A percentile compares a stretch with the other conserved stretches of the same genome.
phyloP scores from a whole-genome alignment of 2,113 vertebrate genomes.

The Halcyon senegalensis region DNA sequence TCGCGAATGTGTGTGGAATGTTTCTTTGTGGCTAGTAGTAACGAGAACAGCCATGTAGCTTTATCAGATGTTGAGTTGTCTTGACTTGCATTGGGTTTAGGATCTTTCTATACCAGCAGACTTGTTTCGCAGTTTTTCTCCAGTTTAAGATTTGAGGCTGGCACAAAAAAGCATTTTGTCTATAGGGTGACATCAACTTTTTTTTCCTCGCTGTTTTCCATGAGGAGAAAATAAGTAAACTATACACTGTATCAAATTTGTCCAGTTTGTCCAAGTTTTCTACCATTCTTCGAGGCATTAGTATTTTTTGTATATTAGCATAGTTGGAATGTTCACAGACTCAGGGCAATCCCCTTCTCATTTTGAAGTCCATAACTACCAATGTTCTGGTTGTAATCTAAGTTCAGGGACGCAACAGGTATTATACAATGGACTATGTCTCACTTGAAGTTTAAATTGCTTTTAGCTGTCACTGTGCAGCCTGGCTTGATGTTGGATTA shows the following conservation, averaged over 20 bases:
- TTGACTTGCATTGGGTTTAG: not conserved
- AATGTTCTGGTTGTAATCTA: not conserved
- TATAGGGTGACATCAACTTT: not conserved
- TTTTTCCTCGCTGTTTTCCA: not conserved
- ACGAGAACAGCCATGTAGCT: not conserved
- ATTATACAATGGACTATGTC: not conserved
- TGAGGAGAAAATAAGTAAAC: not conserved
- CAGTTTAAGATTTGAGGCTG: not conserved
- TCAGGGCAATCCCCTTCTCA: not conserved
- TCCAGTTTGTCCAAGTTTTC: not conserved
- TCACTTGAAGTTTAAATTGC: not conserved
- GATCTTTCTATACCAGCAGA: not conserved
- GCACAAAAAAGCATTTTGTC: not conserved
- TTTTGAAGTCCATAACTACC: not conserved
- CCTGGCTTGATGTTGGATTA: not conserved
- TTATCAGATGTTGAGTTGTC: conserved; percentile 35
- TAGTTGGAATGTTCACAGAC: not conserved
- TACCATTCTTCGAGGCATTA: not conserved
- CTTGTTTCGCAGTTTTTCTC: not conserved
- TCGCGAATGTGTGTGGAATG: not conserved
- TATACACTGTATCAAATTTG: not conserved
- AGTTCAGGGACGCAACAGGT: not conserved
- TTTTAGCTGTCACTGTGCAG: not conserved
- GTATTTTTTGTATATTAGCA: not conserved
- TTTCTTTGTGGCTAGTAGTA: conserved; percentile 26